Evolutionary conservation across 2,888 invertebrate genomes (phyloP).

Genomic region (Drosophila nr. perissopoda): DNA sequence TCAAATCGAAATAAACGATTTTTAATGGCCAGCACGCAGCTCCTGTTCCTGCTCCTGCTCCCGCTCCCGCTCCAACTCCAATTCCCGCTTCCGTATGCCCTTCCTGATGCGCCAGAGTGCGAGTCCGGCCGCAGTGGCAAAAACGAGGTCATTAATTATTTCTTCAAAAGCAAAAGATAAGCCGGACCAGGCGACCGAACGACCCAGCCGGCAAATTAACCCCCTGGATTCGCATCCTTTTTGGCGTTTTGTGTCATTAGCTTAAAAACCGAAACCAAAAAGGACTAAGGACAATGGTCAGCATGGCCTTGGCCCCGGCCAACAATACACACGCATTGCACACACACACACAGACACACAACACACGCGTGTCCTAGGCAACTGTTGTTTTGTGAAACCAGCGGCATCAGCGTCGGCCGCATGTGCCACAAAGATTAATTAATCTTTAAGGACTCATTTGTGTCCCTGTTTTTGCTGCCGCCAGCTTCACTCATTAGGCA

Average conservation of each 20-base stretch:
- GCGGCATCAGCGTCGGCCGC: constrained; percentile 61
- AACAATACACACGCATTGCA: constrained; percentile 1
- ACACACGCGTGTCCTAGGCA: constrained; percentile 36
- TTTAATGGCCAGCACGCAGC: constrained; percentile 81
- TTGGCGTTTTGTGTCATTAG: constrained; percentile 83
- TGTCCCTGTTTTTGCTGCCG: constrained; percentile 44
- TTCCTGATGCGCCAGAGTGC: background rate
- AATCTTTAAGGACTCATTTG: constrained; percentile 84
- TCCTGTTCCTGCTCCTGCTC: background rate
- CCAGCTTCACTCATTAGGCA: constrained; percentile 70
- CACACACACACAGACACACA: constrained; percentile 1
- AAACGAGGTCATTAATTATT: constrained; percentile 85
- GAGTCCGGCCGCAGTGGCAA: constrained; percentile 74
- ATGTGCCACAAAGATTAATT: constrained; percentile 84
- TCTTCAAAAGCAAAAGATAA: constrained; percentile 84
- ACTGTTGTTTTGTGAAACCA: constrained; percentile 60
- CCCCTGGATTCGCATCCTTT: constrained; percentile 66
- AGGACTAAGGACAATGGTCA: constrained; percentile 67
- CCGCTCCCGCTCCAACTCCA: background rate
- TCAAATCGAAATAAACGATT: constrained; percentile 85
- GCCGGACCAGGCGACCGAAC: constrained; percentile 61
- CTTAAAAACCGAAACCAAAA: constrained; percentile 63
- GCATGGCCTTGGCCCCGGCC: constrained; percentile 16
- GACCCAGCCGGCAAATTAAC: constrained; percentile 70
- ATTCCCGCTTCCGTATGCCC: constrained; percentile 3